Percentiles rank a stretch among this genome's conserved stretches.
Conservation (phyloP, 2,888 invertebrate species). For the Spisula subtruncata region DNA sequence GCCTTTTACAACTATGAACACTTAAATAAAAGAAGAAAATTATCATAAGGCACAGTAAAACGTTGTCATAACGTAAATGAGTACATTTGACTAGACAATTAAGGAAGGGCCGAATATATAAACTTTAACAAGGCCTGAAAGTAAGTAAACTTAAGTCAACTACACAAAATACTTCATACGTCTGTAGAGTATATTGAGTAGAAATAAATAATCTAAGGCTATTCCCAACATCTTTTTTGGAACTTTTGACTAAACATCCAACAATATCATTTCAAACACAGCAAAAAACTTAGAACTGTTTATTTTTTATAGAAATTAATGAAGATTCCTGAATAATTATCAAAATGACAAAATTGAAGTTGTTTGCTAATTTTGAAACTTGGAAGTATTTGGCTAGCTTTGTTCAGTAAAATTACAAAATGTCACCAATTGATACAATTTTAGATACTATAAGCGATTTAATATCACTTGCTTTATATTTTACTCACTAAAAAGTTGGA, state of each 20-base stretch:
- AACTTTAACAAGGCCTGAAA: conserved; percentile 50
- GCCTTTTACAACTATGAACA: conserved; percentile 82
- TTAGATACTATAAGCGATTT: no score
- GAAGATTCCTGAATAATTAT: not conserved
- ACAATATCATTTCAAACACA: not conserved
- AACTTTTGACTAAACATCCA: not conserved
- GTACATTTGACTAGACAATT: conserved; percentile 81
- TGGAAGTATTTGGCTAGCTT: not conserved
- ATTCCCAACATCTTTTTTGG: not conserved
- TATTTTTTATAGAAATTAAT: not conserved
- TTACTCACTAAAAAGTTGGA: no score
- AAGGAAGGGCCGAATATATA: conserved; percentile 66
- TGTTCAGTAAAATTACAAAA: not conserved
- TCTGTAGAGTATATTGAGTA: not conserved
- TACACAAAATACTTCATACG: not conserved
- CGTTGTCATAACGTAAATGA: conserved; percentile 82
- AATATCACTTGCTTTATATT: no score
- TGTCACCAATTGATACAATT: not conserved
- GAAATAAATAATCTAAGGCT: conserved; percentile 11
- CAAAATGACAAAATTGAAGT: not conserved
- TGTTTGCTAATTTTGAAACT: not conserved
- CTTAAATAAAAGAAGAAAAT: conserved; percentile 79
- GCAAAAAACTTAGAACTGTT: not conserved
- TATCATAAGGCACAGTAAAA: conserved; percentile 86
- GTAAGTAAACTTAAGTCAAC: not conserved